Base-by-base conservation (phyloP, 2,113 vertebrate genomes). In the Seriola aureovittata region DNA sequence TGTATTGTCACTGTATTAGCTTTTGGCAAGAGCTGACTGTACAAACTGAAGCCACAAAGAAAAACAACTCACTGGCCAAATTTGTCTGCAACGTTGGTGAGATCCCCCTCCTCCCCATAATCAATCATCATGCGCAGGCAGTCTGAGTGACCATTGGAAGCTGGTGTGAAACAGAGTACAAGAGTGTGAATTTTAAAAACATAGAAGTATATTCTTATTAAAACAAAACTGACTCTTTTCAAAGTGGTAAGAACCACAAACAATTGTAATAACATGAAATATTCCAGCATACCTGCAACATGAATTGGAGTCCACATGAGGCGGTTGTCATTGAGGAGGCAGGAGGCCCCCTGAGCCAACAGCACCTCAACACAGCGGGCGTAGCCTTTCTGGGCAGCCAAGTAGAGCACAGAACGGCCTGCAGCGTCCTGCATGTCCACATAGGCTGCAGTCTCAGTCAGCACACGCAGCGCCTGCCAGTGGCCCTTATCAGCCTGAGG, bases 61-160 rank as follows among this genome's bases (percentile, higher is more conserved):
- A 21, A 29, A 65, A 57, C 8, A 96, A 91, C 97, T 97, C 87
- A 99, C 98, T 98, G 97, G 92, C 97, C 98, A 78, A 96, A 96
- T 93, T 96, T 95, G 92, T 99, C 98, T 86, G 94, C 95, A 75
- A 97, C 95, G 71, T 99, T 97, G 59, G 95, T 95, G 92, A 98
- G 96, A 93, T 98, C 97, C 0, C 95, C 95, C 36, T 96, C 96
- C 79, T 97, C 97, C 54, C 97, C 97, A 52, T 96, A 97, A 91
- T 99, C 97, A 4, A 99, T 96, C 95, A 99, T 96, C 95, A 97
- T 96, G 89, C 96, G 97, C 93, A 99, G 95, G 93, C 97, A 98
- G 90, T 99, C 97, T 0, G 97, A 96, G 93, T 97, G 97, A 85
- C 98, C 98, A 9, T 96, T 97, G 86, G 96, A 96, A 93, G 97